Evolutionary conservation across 2,113 vertebrate species (phyloP), one percentile per base, ranked within the genome.

Genomic region (Eidolon helvum): DNA sequence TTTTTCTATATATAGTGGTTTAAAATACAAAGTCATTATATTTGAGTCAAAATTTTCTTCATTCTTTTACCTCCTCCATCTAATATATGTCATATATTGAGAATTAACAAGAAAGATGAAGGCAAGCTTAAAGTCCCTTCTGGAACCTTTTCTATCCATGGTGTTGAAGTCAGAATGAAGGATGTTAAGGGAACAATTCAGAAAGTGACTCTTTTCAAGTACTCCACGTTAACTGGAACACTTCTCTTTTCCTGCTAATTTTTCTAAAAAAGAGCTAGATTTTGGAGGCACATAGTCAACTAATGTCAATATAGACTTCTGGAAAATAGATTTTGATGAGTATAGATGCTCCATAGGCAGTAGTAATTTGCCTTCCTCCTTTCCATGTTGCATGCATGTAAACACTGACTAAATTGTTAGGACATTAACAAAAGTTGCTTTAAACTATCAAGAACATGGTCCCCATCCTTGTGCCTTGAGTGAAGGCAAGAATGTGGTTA

Each of bases 401-500:
- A 90, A 88, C 24, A 87, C 28, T 19, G 18, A 50, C 48, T 87
- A 26, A 16, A 71, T 74, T 55, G 21, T 79, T 79, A 68, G 63
- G 90, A 59, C 43, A n/a, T 78, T 74, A 85, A n/a, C 86, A 38
- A 77, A 78, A 78, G 21, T 57, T 57, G 10, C 68, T 95, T 96
- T 79, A 86, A 65, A 65, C 16, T 53, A 33, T 91, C 21, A 8
- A 74, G 82, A 66, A 94, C 61, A 26, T 33, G 33, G 3, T 43
- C 22, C 7, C 22, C 40, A 65, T 55, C 38, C 77, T 61, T 78
- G 55, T 22, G 33, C 86, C 40, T 83, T 97, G 90, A 84, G 57
- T 66, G 94, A 45, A 82, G 69, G 87, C 87, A 91, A 88, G 95
- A 96, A 90, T 87, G 50, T 87, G 85, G 63, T 57, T 92, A 61